phyloP scores from a whole-genome alignment of 2,888 invertebrate genomes.

The Drosophila tripunctata region DNA sequence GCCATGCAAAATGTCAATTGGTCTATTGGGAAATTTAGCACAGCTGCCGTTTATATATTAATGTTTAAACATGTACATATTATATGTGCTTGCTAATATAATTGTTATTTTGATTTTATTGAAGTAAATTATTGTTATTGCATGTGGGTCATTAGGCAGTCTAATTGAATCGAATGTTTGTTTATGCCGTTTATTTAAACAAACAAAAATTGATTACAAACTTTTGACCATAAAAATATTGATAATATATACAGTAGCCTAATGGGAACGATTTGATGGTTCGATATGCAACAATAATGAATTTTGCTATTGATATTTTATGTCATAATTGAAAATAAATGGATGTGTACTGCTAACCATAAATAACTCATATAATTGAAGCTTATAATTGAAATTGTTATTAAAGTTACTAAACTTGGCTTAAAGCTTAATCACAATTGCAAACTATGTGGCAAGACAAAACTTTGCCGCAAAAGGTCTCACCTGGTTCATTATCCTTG shows the following conservation, averaged over 20 bases:
- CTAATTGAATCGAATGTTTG: constrained; percentile 68
- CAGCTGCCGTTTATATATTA: constrained; percentile 17
- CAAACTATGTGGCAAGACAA: constrained; percentile 2
- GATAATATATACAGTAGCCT: constrained; percentile 27
- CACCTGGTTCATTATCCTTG: constrained; percentile 40
- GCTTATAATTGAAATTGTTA: neutral
- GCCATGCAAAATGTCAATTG: constrained; percentile 51
- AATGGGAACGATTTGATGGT: neutral
- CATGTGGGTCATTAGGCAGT: constrained; percentile 64
- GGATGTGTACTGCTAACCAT: neutral
- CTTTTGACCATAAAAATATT: constrained; percentile 52
- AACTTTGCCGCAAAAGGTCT: constrained; percentile 28
- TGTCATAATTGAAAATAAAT: constrained; percentile 26
- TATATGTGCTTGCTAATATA: constrained; percentile 18
- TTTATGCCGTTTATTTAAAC: constrained; percentile 45
- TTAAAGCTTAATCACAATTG: constrained; percentile 12
- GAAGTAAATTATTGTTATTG: constrained; percentile 46
- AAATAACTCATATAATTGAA: neutral
- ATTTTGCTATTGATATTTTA: constrained; percentile 12
- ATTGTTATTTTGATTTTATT: constrained; percentile 28
- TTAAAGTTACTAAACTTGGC: neutral
- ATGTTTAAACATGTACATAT: neutral
- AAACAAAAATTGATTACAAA: constrained; percentile 66
- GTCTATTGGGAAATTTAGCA: constrained; percentile 51
- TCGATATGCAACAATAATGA: neutral